Conservation (phyloP, 2,888 invertebrate genomes). For the Hanleya hanleyi region DNA sequence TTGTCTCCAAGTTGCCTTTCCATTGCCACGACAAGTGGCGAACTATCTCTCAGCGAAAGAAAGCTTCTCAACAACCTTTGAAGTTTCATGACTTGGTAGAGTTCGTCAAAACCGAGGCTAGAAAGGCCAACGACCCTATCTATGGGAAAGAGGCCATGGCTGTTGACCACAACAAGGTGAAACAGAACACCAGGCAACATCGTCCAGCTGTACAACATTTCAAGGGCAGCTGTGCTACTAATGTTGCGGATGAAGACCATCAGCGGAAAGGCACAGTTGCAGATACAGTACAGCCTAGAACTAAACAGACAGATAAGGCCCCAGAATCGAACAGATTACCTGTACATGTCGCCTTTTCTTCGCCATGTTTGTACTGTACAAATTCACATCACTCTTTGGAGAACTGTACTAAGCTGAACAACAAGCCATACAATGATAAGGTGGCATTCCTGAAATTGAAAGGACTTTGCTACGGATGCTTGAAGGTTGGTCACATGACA, state of each 20-base stretch:
- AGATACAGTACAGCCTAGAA: no score
- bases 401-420: not conserved
- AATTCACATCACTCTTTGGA: not conserved
- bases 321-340: no score
- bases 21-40: not conserved
- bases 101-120: conserved; percentile 13
- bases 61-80: not conserved
- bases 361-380: not conserved
- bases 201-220: not conserved
- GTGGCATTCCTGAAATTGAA: not conserved
- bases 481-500: conserved; percentile 5
- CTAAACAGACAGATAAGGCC: no score
- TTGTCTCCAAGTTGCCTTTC: not conserved
- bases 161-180: not conserved
- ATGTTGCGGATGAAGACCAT: not conserved
- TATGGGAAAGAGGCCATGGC: conserved; percentile 19
- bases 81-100: conserved; percentile 8
- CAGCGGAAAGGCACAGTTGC: no score
- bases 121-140: conserved; percentile 22
- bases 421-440: not conserved
- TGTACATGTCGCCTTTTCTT: no score
- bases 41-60: not conserved
- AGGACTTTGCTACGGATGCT: conserved; percentile 18
- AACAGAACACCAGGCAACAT: no score
- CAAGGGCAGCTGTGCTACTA: not conserved